Evolutionary conservation across 2,888 invertebrate genomes (phyloP), one percentile per base, ranked within the genome.

Genomic region (Cyclophora punctaria): DNA sequence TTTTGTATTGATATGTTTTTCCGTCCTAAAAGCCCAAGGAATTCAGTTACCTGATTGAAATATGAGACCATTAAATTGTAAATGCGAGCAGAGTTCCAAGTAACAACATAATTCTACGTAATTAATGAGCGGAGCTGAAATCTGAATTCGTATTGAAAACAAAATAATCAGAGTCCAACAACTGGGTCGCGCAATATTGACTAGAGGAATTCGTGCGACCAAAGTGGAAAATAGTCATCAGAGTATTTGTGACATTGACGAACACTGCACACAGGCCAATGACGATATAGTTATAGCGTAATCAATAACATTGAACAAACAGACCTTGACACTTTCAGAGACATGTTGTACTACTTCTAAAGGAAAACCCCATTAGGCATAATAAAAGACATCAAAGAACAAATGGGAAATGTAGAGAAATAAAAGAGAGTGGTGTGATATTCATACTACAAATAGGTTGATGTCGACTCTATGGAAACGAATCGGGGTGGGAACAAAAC

Each of bases 161-260:
- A 65, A 66, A 66, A 59, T 64, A 65, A 66, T 67, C 58, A 62
- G 48, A 41, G 49, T 51, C 54, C 48, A 43, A 56, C 63, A 80
- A 76, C 64, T 81, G 64, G 78, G 79, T 76, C 77, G 73, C 61
- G 57, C 55, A 62, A 66, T 67, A 68, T 71, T 65, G 67, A 68
- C 65, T 62, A 54, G 61, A 64, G 68, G 70, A 77, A 79, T 79
- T 73, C 63, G 64, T 66, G 64, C 63, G 67, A 64, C 60, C 58
- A 59, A 64, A 53, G 67, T 60, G 68, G 69, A 67, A 77, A 73
- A 71, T 67, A 70, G 69, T 73, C 57, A 66, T 5, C 37, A 37
- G 37, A 37, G 37, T 37, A 4, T 5, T 37, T 5, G 37, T 69
- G 76, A 78, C 79, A 75, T 73, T 79, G 79, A 79, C 68, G 73